These are phyloP conservation scores for Carcharodon carcharias DNA, from an alignment of 2,797 vertebrate species.

Conservation along the genomic window DNA sequence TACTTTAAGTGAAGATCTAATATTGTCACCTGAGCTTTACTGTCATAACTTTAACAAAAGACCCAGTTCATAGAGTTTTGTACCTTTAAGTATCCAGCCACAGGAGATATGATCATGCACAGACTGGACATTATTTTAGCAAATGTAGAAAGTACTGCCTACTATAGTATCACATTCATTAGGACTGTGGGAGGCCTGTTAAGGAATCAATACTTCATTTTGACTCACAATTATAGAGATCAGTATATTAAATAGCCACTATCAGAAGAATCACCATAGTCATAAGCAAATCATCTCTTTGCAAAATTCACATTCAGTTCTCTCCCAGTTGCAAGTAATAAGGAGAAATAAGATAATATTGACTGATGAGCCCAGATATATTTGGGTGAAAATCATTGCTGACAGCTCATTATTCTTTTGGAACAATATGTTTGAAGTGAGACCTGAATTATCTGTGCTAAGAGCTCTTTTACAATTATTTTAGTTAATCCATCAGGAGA, in stretches of 20 bases:
- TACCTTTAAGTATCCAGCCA: not conserved
- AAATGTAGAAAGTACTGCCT: not conserved
- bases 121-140: not conserved
- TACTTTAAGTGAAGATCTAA: not conserved
- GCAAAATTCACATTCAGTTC: not conserved
- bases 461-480: not conserved
- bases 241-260: not conserved
- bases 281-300: not conserved
- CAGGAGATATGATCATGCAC: not conserved
- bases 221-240: not conserved
- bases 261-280: not conserved
- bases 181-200: not conserved
- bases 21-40: not conserved
- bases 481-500: not conserved
- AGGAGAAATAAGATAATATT: not conserved
- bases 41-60: not conserved
- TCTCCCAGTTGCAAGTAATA: not conserved
- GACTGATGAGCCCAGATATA: not conserved
- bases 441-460: not conserved
- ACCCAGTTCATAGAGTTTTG: not conserved
- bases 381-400: not conserved
- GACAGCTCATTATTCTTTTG: not conserved
- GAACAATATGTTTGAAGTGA: not conserved
- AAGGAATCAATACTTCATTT: not conserved
- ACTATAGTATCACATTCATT: not conserved